A percentile compares a stretch with the other conserved stretches of the same genome.
Conservation (phyloP, 2,888 invertebrate genomes). For the Altica lythri region DNA sequence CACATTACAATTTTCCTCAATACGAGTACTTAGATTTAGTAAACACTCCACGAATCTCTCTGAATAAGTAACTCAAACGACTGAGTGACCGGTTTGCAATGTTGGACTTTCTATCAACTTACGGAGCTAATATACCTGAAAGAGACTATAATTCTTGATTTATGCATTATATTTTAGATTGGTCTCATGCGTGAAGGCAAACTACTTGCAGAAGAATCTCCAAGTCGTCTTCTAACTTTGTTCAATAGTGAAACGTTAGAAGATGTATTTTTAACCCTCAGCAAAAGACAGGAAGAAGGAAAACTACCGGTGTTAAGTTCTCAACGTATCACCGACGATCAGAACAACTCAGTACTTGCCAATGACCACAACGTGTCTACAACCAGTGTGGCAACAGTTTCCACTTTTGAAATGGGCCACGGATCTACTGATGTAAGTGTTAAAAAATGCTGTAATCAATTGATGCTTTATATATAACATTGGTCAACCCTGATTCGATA, state of each 20-base stretch:
- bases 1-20: too few species aligned
- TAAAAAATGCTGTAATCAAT: too few species aligned
- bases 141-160: too few species aligned
- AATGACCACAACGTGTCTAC: slow-evolving; percentile 31
- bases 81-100: too few species aligned
- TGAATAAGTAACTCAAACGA: too few species aligned
- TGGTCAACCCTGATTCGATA: too few species aligned
- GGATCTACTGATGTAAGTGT: slow-evolving; percentile 45
- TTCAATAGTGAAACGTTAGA: slow-evolving; percentile 79
- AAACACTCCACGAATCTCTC: too few species aligned
- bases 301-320: slow-evolving; percentile 39
- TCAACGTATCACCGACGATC: slow-evolving; percentile 32
- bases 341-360: slow-evolving; percentile 33
- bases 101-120: too few species aligned
- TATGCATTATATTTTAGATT: too few species aligned
- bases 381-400: slow-evolving; percentile 36
- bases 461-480: too few species aligned
- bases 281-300: slow-evolving; percentile 64
- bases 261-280: slow-evolving; percentile 84
- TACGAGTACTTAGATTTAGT: too few species aligned
- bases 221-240: slow-evolving; percentile 69
- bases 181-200: slow-evolving; percentile 87
- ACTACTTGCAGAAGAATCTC: slow-evolving; percentile 84
- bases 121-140: too few species aligned
- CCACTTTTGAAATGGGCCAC: slow-evolving; percentile 40